A percentile compares a stretch with the other conserved stretches of the same genome.
phyloP scores from a whole-genome alignment of 1,140 invertebrate genomes.

The Oedothorax gibbosus region DNA sequence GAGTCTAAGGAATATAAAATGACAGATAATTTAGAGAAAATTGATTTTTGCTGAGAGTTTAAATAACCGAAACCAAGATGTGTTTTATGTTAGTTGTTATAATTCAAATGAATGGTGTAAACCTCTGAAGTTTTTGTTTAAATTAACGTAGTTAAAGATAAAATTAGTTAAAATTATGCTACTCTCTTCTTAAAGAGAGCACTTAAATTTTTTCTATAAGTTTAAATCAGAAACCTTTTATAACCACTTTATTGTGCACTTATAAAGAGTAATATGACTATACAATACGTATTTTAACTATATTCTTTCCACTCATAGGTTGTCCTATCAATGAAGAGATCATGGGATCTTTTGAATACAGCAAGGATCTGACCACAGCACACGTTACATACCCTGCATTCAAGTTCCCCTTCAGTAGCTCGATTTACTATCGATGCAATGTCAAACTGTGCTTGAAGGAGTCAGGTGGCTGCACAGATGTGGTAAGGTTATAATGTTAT shows the following conservation, averaged over 20 bases:
- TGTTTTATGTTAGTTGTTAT: no score
- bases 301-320: conserved; percentile 68
- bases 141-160: no score
- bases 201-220: no score
- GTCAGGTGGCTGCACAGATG: conserved; percentile 74
- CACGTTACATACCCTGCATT: conserved; percentile 89
- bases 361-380: conserved; percentile 78
- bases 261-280: neutral
- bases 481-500: conserved; percentile 69
- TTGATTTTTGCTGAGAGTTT: no score
- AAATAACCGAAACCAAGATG: no score
- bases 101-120: no score
- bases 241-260: neutral
- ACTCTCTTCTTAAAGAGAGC: no score
- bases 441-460: conserved; percentile 82
- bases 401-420: conserved; percentile 92
- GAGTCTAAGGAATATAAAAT: no score
- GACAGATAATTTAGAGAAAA: no score
- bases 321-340: conserved; percentile 90
- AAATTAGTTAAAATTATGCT: no score
- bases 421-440: conserved; percentile 93
- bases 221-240: no score
- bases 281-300: neutral
- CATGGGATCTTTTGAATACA: conserved; percentile 89
- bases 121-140: no score